These are phyloP conservation scores for Herpetotheres cachinnans DNA, from an alignment of 2,113 vertebrate species.

Conservation along the genomic window DNA sequence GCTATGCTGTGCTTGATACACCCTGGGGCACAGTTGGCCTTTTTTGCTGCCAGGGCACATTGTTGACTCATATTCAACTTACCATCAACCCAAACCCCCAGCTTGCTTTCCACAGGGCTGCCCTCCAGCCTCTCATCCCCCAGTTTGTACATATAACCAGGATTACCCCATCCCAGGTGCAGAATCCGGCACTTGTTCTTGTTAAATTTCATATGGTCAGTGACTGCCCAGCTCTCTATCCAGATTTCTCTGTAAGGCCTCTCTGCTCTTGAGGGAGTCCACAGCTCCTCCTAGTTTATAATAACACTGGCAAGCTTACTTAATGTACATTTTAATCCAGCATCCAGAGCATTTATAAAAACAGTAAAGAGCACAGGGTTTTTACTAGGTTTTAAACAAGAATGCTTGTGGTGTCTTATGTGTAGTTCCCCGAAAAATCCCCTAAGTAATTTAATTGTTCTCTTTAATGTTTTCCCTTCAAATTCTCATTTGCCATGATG, in stretches of 20 bases:
- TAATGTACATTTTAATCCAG: background rate
- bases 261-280: background rate
- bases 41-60: background rate
- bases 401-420: background rate
- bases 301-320: background rate
- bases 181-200: background rate
- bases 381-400: background rate
- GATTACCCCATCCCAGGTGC: background rate
- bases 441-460: background rate
- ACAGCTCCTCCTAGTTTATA: background rate
- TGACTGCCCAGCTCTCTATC: background rate
- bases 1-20: background rate
- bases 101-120: background rate
- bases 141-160: background rate
- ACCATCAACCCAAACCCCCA: background rate
- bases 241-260: background rate
- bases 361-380: background rate
- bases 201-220: background rate
- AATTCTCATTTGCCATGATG: background rate
- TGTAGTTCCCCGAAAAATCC: background rate
- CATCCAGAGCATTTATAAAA: background rate
- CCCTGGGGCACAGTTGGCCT: accelerated
- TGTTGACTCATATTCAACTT: background rate
- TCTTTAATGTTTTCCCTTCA: background rate
- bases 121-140: background rate